Conservation (phyloP, 1,140 invertebrate genomes). For the Procambarus clarkii region DNA sequence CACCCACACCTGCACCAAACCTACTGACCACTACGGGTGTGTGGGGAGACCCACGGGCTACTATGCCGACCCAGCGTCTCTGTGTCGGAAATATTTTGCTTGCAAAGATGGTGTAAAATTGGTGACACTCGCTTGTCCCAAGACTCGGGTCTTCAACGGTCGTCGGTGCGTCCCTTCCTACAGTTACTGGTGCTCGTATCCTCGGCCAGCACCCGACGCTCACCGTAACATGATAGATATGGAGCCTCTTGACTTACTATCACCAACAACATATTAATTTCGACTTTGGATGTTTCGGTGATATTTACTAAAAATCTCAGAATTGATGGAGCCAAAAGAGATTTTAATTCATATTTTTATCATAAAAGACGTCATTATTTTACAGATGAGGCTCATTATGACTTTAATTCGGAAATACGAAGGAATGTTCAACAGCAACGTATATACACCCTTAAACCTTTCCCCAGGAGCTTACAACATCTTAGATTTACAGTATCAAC, state of each 20-base stretch:
- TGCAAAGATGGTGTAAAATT: slow-evolving; percentile 28
- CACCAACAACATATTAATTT: too few species aligned
- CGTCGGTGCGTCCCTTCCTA: slow-evolving; percentile 14
- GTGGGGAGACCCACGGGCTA: neutral
- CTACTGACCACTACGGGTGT: neutral
- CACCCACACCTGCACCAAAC: slow-evolving; percentile 7
- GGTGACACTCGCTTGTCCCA: slow-evolving; percentile 16
- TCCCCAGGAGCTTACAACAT: neutral
- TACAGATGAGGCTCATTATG: neutral
- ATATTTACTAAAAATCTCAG: neutral
- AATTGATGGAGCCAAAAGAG: neutral
- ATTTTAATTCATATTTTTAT: neutral
- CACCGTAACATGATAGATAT: neutral
- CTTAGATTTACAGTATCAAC: neutral
- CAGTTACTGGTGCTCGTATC: slow-evolving; percentile 3
- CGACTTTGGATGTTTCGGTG: neutral
- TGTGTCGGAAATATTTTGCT: slow-evolving; percentile 11
- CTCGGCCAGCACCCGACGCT: neutral
- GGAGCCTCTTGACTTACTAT: too few species aligned
- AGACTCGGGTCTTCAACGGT: slow-evolving; percentile 14
- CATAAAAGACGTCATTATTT: neutral
- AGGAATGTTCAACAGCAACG: neutral
- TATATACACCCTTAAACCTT: neutral
- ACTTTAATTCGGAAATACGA: neutral
- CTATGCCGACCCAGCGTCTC: neutral